Conservation (phyloP, 2,797 vertebrate species). For the Tapera naevia region DNA sequence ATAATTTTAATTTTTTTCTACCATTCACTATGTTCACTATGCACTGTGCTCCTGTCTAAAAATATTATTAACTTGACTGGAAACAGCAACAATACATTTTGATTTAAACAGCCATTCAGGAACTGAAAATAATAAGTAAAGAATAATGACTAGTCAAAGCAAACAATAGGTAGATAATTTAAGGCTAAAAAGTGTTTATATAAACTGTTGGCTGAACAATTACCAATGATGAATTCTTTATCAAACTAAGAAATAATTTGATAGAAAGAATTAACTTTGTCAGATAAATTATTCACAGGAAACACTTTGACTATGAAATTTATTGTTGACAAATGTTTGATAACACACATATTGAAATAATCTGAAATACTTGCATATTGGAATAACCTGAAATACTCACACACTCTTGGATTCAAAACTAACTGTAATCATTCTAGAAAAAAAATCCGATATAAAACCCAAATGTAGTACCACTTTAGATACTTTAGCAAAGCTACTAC, state of each 20-base stretch:
- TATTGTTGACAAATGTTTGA: background rate
- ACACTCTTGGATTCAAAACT: background rate
- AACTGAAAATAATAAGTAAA: background rate
- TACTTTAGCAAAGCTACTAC: background rate
- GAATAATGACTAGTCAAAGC: background rate
- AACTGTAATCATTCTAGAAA: background rate
- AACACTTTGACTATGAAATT: background rate
- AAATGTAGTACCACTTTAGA: background rate
- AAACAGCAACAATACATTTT: background rate
- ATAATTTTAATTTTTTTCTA: background rate
- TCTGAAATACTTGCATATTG: background rate
- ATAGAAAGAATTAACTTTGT: background rate
- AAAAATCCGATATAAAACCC: background rate
- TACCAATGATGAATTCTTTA: background rate
- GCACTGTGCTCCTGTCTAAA: background rate
- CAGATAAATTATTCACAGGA: background rate
- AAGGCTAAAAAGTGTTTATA: constrained; percentile 1
- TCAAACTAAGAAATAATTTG: background rate
- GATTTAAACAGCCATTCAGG: background rate
- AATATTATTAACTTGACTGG: background rate
- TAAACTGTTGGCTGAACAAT: constrained; percentile 15
- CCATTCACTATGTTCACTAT: background rate
- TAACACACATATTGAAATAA: background rate
- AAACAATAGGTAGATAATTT: background rate
- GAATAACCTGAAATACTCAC: background rate